These are phyloP conservation scores for Ceratoteleas bidentatus DNA, from an alignment of 1,140 invertebrate species.

Conservation along the genomic window DNA sequence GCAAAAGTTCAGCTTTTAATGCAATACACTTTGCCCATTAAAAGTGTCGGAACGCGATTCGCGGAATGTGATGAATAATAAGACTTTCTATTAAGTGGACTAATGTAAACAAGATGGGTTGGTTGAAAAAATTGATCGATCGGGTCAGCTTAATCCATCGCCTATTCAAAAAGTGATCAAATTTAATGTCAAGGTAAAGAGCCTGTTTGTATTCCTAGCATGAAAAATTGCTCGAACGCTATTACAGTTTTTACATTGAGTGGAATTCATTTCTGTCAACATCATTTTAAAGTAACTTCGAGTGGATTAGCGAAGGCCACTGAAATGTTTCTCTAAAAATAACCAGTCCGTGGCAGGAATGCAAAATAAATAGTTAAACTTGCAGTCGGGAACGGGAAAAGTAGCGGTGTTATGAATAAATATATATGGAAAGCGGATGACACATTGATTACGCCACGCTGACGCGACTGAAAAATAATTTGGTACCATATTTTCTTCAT, in stretches of 20 bases:
- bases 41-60: too few relatives aligned
- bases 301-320: slow-evolving; percentile 47
- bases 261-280: slow-evolving; percentile 46
- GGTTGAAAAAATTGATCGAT: too few relatives aligned
- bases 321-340: slow-evolving; percentile 49
- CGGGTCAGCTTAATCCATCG: too few relatives aligned
- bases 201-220: background rate
- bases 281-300: slow-evolving; percentile 42
- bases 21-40: too few relatives aligned
- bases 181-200: too few relatives aligned
- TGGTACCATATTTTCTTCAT: slow-evolving; percentile 21
- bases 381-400: slow-evolving; percentile 32
- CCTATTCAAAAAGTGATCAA: too few relatives aligned
- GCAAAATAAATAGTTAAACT: slow-evolving; percentile 48
- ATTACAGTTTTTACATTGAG: slow-evolving; percentile 20
- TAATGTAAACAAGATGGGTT: too few relatives aligned
- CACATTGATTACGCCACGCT: slow-evolving; percentile 19
- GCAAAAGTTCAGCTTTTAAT: too few relatives aligned
- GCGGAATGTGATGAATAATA: too few relatives aligned
- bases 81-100: too few relatives aligned
- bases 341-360: slow-evolving; percentile 30
- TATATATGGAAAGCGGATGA: slow-evolving; percentile 31
- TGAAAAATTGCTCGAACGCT: background rate
- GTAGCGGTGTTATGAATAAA: slow-evolving; percentile 42
- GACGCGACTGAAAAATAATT: background rate